A percentile compares a stretch with the other conserved stretches of the same genome.
These are phyloP conservation scores for Charadrius vociferus DNA, from an alignment of 2,113 vertebrate genomes.

Conservation along the genomic window DNA sequence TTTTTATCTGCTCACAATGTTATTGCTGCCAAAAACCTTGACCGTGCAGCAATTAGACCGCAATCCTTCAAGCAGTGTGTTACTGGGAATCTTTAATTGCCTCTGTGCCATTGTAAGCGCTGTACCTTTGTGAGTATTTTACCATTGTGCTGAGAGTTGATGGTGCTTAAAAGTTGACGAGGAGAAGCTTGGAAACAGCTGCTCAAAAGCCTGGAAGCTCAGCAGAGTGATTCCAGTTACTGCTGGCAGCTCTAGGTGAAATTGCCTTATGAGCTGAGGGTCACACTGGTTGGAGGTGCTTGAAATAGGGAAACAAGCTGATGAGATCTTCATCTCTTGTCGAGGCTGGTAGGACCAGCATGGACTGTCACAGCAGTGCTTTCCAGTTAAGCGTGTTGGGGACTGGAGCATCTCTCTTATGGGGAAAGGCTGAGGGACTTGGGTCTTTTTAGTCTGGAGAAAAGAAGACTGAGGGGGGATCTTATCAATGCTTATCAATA, in stretches of 20 bases:
- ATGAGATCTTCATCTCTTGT: neutral
- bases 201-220: neutral
- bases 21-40: slow-evolving; percentile 13
- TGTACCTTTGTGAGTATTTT: neutral
- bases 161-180: neutral
- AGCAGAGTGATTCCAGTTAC: neutral
- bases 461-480: too few relatives aligned
- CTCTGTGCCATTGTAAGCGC: neutral
- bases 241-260: accelerated
- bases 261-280: neutral
- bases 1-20: neutral
- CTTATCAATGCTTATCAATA: too few relatives aligned
- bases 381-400: neutral
- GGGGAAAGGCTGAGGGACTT: too few relatives aligned
- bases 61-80: neutral
- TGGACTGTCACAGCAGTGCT: accelerated
- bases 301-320: neutral
- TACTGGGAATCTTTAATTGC: slow-evolving; percentile 49
- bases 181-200: neutral
- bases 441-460: too few relatives aligned
- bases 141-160: neutral
- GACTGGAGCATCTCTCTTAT: too few relatives aligned
- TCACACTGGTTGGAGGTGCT: neutral
- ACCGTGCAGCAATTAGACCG: neutral
- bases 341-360: neutral